Percentiles rank a stretch among this genome's conserved stretches.
Conservation (phyloP, 2,797 vertebrate genomes). For the Notoglanidium macrostoma region DNA sequence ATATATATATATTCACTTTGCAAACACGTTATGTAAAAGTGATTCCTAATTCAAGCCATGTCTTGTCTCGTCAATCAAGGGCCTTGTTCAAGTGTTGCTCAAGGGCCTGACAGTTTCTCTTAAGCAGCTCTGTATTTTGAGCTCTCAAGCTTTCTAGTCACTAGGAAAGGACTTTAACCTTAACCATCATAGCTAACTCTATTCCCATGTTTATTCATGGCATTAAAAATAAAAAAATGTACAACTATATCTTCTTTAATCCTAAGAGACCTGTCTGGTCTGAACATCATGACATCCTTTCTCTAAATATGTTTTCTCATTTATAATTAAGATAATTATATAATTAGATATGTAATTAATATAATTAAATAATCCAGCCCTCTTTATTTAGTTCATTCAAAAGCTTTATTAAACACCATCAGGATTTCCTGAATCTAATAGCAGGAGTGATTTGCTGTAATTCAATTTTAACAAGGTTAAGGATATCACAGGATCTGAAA, state of each 20-base stretch:
- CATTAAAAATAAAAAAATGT: not conserved
- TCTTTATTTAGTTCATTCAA: no score
- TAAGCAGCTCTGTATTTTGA: not conserved
- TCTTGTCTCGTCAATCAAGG: not conserved
- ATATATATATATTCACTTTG: not conserved
- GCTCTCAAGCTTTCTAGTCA: not conserved
- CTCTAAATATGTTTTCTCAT: not conserved
- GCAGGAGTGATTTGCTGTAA: constrained; percentile 8
- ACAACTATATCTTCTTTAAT: not conserved
- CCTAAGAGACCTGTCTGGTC: not conserved
- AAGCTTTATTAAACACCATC: not conserved
- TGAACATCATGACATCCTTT: not conserved
- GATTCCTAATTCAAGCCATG: not conserved
- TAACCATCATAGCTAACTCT: not conserved
- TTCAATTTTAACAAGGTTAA: constrained; percentile 6
- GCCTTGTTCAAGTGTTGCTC: not conserved
- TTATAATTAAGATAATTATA: not conserved
- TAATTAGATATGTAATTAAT: no score
- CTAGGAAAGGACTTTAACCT: not conserved
- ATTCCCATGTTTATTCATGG: not conserved
- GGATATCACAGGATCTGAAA: constrained; percentile 1
- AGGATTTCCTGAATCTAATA: not conserved
- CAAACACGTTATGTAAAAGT: not conserved
- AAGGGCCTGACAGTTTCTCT: not conserved
- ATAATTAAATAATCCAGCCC: no score